Base-by-base conservation (phyloP, 2,888 invertebrate genomes). In the Nemoura dubitans region DNA sequence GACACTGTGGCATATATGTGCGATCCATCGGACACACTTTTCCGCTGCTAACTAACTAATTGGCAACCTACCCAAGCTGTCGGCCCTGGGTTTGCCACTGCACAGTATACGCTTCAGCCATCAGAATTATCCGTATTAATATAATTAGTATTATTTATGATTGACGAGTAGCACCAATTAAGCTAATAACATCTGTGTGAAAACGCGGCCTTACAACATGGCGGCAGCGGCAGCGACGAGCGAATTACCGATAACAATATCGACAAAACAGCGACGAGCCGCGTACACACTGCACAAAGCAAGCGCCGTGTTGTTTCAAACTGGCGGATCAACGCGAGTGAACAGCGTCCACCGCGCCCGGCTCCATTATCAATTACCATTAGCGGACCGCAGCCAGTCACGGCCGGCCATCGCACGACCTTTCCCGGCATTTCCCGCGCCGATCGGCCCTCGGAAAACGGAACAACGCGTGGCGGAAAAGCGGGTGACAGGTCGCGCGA, bases 331-430 rank as follows among this genome's bases (percentile, higher is more conserved):
- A 21, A 21, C 59, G 14, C 59, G 59, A 14, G 59, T 21, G 59
- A 21, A 59, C 59, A 10, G 21, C 21, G 59, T 10, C 21, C 16
- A 2, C 3, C 36, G 10, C 14, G 14, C 6, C 21, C 59, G 21
- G 59, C 59, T 59, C 59, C 59, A 59, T 59, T 59, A 59, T 59
- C 59, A 59, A 59, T 59, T 59, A 59, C 59, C 59, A 59, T 59
- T 59, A 59, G 59, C 59, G 59, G 59, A 21, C 59, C 59, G 59
- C 59, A 21, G 36, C 59, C 16, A 10, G 59, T 36, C 14, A 21
- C 59, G 14, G 59, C 16, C 21, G 10, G 1, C 59, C 59, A 21
- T 59, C 59, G 21, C 59, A 3, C 59, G 59, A 10, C 59, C 3
- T 59, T 10, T 36, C 14, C 59, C 16, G 59, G 21, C 59, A 21